phyloP scores from a whole-genome alignment of 2,888 invertebrate species.

The Epinotia brunnichana region DNA sequence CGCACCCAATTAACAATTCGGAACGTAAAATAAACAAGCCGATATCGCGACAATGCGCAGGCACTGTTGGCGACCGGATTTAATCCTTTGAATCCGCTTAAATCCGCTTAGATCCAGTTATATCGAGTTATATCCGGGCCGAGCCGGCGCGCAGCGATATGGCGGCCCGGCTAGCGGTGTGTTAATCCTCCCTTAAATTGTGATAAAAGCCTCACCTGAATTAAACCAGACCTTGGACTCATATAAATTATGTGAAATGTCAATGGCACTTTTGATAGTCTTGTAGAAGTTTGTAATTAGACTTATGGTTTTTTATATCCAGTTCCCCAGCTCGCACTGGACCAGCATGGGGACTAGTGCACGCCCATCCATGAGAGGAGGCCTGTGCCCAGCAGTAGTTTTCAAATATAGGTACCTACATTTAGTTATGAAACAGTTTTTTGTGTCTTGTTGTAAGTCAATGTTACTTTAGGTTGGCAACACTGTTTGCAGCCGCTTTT shows the following conservation, averaged over 20 bases:
- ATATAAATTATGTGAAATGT: constrained; percentile 31
- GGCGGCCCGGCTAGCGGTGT: constrained; percentile 61
- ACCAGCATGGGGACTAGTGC: no score
- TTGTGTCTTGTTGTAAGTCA: no score
- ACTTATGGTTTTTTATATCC: background rate
- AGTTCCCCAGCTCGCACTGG: no score
- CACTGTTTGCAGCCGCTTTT: no score
- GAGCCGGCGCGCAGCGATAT: constrained; percentile 66
- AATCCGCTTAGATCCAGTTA: constrained; percentile 53
- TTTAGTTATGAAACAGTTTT: no score
- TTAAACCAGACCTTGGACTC: constrained; percentile 54
- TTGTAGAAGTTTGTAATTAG: background rate
- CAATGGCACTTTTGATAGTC: constrained; percentile 1
- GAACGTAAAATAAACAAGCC: constrained; percentile 77
- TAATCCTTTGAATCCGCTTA: constrained; percentile 70
- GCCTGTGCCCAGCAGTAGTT: no score
- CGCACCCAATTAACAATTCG: constrained; percentile 68
- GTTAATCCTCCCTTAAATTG: constrained; percentile 82
- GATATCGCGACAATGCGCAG: constrained; percentile 74
- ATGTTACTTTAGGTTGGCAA: no score
- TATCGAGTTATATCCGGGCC: constrained; percentile 59
- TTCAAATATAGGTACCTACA: no score
- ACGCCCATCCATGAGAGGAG: no score
- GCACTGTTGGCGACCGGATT: constrained; percentile 62
- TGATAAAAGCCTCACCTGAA: constrained; percentile 76